Evolutionary conservation across 2,888 invertebrate genomes (phyloP), one percentile per base, ranked within the genome.

Genomic region (Campopleginae sp.): DNA sequence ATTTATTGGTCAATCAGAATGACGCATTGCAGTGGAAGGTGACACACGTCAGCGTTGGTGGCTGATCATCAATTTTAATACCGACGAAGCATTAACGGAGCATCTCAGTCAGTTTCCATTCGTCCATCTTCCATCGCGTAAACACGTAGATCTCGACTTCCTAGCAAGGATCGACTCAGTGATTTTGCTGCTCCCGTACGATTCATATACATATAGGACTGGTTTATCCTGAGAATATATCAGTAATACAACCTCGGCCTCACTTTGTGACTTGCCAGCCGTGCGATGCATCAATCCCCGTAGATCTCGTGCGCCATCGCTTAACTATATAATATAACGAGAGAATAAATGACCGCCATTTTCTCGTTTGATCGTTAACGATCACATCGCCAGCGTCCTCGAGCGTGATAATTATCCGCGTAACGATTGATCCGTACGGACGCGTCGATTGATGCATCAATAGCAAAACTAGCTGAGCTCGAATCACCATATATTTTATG

Each of bases 1-100:
- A 93, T 92, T 93, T 93, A 93, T 93, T 92, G 91, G 92, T 93
- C 93, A 92, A 93, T 93, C 93, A 91, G 91, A 91, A 92, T 93
- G 93, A 93, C 92, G 91, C 91, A 93, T 93, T 92, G 91, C 91
- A 92, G 93, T 92, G 93, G 92, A 92, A 93, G 92, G 92, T 92
- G 93, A 93, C 92, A 93, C 92, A 91, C 93, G 93, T 93, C 93
- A 93, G 91, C 93, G 92, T 92, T 90, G 89, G 88, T 88, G 89
- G 89, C 89, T 90, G 91, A 90, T 90, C 93, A 93, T 93, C 93
- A 92, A 93, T 93, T 93, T 92, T 92, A 89, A 92, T 92, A 91
- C 91, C 88, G 91, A 90, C 38, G 38, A 89, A 90, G 54, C 66
- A 70, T 38, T 65, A 27, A 44, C 54, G 31, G 63, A 63, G 54